Evolutionary conservation across 1,140 invertebrate genomes (phyloP).

Genomic region (Drosophila kohkoa): DNA sequence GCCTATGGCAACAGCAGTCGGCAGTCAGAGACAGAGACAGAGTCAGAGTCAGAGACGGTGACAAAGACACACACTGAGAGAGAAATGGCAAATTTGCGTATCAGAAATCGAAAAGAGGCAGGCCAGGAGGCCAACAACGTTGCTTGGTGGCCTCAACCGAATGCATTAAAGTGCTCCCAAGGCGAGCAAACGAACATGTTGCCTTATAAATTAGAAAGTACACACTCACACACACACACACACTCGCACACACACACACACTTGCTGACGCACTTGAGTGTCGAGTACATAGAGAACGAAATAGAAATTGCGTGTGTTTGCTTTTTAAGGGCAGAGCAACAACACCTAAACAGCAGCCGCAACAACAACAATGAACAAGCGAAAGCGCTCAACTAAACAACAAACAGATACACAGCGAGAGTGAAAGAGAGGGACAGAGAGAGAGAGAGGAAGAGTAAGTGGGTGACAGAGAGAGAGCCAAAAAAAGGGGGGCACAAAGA

Average conservation of each 20-base stretch:
- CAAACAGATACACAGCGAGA: constrained; percentile 5
- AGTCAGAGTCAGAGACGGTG: constrained; percentile 17
- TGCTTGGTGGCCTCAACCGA: constrained; percentile 37
- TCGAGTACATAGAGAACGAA: constrained; percentile 45
- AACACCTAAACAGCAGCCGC: constrained; percentile 22
- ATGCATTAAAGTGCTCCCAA: constrained; percentile 63
- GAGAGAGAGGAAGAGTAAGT: background rate
- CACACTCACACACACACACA: constrained; percentile 43
- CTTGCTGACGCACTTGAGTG: constrained; percentile 13
- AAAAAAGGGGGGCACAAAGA: constrained; percentile 36
- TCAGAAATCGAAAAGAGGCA: constrained; percentile 63
- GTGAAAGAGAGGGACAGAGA: constrained; percentile 15
- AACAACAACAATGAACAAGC: constrained; percentile 46
- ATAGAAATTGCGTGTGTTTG: constrained; percentile 75
- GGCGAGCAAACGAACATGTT: constrained; percentile 62
- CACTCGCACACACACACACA: constrained; percentile 16
- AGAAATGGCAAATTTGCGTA: constrained; percentile 67
- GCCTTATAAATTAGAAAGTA: constrained; percentile 72
- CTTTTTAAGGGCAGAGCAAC: constrained; percentile 31
- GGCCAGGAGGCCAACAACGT: constrained; percentile 14
- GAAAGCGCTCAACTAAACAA: constrained; percentile 43
- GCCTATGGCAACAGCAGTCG: constrained; percentile 9
- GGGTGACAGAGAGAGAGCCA: constrained; percentile 1
- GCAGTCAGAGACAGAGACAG: constrained; percentile 16
- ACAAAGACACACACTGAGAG: constrained; percentile 9